Conservation (phyloP, 1,140 invertebrate species). For the Rhopalosiphum maidis region DNA sequence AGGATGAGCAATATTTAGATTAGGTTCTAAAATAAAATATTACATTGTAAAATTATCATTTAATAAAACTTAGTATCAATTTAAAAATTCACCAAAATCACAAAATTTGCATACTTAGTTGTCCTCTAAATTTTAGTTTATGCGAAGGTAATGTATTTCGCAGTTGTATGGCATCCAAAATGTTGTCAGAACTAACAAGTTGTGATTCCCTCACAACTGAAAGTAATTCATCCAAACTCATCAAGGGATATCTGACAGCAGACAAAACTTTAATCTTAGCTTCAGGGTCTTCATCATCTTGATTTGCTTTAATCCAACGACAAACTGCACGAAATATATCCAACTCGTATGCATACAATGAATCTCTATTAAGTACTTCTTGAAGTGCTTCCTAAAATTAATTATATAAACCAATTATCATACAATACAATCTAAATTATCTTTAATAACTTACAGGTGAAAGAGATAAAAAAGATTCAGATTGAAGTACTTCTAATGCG, state of each 20-base stretch:
- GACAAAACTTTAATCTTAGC: conserved; percentile 59
- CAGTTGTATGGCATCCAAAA: conserved; percentile 92
- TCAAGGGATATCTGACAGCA: conserved; percentile 82
- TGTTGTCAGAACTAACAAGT: conserved; percentile 84
- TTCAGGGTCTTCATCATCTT: conserved; percentile 56
- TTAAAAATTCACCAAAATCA: conserved; percentile 37
- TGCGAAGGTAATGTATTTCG: conserved; percentile 74
- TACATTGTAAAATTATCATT: not conserved
- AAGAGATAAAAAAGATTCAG: conserved; percentile 83
- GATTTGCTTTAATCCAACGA: conserved; percentile 83
- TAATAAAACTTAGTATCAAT: not conserved
- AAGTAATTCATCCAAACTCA: conserved; percentile 85
- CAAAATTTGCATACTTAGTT: conserved; percentile 68
- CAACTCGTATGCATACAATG: conserved; percentile 94
- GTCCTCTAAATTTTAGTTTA: conserved; percentile 82
- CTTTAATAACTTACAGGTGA: conserved; percentile 73
- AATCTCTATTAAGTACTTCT: conserved; percentile 88
- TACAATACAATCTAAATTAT: not conserved
- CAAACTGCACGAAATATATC: conserved; percentile 91
- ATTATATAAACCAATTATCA: conserved; percentile 39
- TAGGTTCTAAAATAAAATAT: conserved; percentile 70
- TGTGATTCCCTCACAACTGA: conserved; percentile 84
- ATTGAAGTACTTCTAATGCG: conserved; percentile 81
- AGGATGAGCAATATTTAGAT: conserved; percentile 88
- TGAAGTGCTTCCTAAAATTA: conserved; percentile 72